Evolutionary conservation across 2,113 vertebrate genomes (phyloP).

Genomic region (Nothobranchius furzeri): DNA sequence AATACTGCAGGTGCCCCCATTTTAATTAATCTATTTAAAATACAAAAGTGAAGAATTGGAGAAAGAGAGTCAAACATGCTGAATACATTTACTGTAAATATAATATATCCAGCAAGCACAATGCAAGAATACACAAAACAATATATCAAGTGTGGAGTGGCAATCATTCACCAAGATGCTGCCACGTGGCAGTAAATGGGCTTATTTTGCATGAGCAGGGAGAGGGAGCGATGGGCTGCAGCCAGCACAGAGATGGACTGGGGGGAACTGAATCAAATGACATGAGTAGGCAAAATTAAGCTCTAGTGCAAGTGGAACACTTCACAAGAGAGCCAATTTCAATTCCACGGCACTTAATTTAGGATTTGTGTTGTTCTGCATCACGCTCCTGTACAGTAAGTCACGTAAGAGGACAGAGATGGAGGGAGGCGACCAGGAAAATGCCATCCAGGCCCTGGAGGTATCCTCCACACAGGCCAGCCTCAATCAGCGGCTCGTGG

Average conservation of each 20-base stretch:
- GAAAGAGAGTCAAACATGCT: conserved; percentile 15
- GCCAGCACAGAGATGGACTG: conserved; percentile 55
- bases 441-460: conserved; percentile 59
- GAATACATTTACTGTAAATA: conserved; percentile 31
- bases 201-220: conserved; percentile 72
- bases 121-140: conserved; percentile 43
- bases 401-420: conserved; percentile 57
- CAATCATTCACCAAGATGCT: conserved; percentile 72
- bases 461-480: conserved; percentile 46
- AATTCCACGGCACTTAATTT: conserved; percentile 79
- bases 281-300: conserved; percentile 80
- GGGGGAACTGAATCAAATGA: conserved; percentile 75
- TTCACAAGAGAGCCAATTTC: conserved; percentile 78
- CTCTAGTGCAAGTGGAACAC: conserved; percentile 77
- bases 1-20: neutral
- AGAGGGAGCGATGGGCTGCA: conserved; percentile 60
- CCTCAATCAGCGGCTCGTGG: neutral
- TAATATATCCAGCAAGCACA: conserved; percentile 46
- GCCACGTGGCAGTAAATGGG: conserved; percentile 72
- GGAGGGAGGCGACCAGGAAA: conserved; percentile 48
- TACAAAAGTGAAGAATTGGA: neutral
- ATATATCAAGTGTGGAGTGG: conserved; percentile 68
- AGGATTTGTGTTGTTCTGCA: conserved; percentile 71
- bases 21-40: conserved; percentile 37
- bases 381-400: conserved; percentile 59